phyloP scores from a whole-genome alignment of 2,888 invertebrate species.

The Aquatica leii region DNA sequence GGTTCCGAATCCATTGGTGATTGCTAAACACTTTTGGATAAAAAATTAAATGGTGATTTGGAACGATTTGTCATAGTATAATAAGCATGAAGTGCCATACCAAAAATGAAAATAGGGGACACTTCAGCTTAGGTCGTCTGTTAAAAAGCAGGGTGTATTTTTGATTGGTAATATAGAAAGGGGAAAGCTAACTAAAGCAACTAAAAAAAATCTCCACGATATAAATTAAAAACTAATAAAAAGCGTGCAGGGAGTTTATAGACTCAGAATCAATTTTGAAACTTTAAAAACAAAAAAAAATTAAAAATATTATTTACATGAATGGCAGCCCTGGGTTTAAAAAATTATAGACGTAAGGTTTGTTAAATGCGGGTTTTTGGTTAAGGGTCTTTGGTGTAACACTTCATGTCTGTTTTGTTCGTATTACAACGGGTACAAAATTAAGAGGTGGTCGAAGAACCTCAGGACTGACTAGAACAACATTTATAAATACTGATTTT shows the following conservation, averaged over 20 bases:
- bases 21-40: slow-evolving; percentile 23
- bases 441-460: slow-evolving; percentile 43
- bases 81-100: slow-evolving; percentile 61
- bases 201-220: slow-evolving; percentile 12
- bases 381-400: slow-evolving; percentile 54
- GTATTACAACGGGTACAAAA: slow-evolving; percentile 36
- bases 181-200: slow-evolving; percentile 23
- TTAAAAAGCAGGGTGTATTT: neutral
- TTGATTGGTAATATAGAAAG: too few species aligned
- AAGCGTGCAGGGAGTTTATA: neutral
- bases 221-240: slow-evolving; percentile 6
- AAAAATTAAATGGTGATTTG: slow-evolving; percentile 30
- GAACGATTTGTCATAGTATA: slow-evolving; percentile 26
- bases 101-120: slow-evolving; percentile 43
- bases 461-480: slow-evolving; percentile 44
- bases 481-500: slow-evolving; percentile 29
- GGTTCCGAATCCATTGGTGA: slow-evolving; percentile 57
- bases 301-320: slow-evolving; percentile 37
- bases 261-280: slow-evolving; percentile 43
- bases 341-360: slow-evolving; percentile 27
- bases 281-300: slow-evolving; percentile 9
- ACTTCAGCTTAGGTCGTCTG: slow-evolving; percentile 31
- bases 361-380: slow-evolving; percentile 39
- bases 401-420: slow-evolving; percentile 55
- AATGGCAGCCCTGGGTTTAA: slow-evolving; percentile 48